A percentile compares a stretch with the other conserved stretches of the same genome.
Evolutionary conservation across 1,140 invertebrate species (phyloP).

Genomic region (Delia radicum): DNA sequence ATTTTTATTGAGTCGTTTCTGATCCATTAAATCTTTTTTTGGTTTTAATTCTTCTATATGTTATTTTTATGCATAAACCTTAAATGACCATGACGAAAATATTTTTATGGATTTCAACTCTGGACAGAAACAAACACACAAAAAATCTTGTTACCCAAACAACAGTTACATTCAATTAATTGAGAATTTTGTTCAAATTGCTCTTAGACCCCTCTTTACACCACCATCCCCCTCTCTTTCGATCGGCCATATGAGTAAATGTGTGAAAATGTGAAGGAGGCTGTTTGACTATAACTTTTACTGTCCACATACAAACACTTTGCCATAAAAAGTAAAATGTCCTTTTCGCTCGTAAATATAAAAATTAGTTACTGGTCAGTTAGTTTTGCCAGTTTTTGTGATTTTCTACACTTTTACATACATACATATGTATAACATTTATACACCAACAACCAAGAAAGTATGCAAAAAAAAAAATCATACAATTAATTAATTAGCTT

Average conservation of each 20-base stretch:
- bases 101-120: slow-evolving; percentile 10
- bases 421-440: no score
- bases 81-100: slow-evolving; percentile 23
- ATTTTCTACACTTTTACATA: no score
- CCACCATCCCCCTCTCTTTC: no score
- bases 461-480: neutral
- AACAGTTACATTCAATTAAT: neutral
- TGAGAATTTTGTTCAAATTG: neutral
- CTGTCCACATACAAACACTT: neutral
- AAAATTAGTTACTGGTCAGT: slow-evolving; percentile 30
- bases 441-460: neutral
- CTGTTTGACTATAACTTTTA: neutral
- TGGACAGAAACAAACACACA: no score
- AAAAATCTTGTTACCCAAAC: neutral
- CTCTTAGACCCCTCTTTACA: neutral
- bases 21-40: slow-evolving; percentile 14
- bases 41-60: neutral
- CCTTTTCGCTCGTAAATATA: slow-evolving; percentile 26
- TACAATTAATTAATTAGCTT: slow-evolving; percentile 30
- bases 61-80: slow-evolving; percentile 20
- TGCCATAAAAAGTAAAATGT: slow-evolving; percentile 11
- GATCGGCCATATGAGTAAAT: neutral
- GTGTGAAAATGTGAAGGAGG: neutral
- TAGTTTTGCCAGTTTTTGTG: neutral
- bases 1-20: neutral